Percentiles rank a stretch among this genome's conserved stretches.
Conservation (phyloP, 2,113 vertebrate genomes). For the Platanista minor region DNA sequence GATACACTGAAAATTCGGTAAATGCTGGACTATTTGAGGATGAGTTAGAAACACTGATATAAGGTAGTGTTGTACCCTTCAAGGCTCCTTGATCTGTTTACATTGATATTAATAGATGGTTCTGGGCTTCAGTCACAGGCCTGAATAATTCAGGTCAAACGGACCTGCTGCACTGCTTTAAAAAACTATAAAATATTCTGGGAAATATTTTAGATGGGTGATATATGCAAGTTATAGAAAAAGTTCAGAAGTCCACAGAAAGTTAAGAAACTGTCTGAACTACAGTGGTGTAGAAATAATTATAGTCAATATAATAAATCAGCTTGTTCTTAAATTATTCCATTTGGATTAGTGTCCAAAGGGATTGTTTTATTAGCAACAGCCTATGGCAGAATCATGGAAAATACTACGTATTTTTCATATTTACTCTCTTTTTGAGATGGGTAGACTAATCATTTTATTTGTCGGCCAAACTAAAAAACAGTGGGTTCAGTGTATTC, state of each 20-base stretch:
- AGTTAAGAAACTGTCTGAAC: neutral
- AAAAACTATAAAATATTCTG: slow-evolving; percentile 37
- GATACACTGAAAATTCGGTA: neutral
- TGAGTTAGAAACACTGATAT: slow-evolving; percentile 26
- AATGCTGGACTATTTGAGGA: neutral
- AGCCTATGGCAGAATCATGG: neutral
- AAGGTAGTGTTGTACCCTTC: slow-evolving; percentile 38
- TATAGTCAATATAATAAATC: neutral
- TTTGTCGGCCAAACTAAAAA: neutral
- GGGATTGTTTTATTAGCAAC: neutral
- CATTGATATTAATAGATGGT: slow-evolving; percentile 66
- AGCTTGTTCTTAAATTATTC: neutral
- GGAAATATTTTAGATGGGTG: neutral
- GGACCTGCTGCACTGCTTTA: slow-evolving; percentile 10
- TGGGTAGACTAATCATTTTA: neutral
- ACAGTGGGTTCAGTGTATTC: neutral
- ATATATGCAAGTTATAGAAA: neutral
- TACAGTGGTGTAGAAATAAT: neutral
- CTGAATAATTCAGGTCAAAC: slow-evolving; percentile 45
- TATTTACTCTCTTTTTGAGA: neutral
- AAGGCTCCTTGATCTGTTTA: slow-evolving; percentile 60
- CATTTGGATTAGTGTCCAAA: neutral
- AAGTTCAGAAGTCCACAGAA: neutral
- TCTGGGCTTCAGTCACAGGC: slow-evolving; percentile 55
- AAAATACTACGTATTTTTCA: neutral